Evolutionary conservation across 2,113 vertebrate species (phyloP).

Genomic region (Pelodiscus sinensis): DNA sequence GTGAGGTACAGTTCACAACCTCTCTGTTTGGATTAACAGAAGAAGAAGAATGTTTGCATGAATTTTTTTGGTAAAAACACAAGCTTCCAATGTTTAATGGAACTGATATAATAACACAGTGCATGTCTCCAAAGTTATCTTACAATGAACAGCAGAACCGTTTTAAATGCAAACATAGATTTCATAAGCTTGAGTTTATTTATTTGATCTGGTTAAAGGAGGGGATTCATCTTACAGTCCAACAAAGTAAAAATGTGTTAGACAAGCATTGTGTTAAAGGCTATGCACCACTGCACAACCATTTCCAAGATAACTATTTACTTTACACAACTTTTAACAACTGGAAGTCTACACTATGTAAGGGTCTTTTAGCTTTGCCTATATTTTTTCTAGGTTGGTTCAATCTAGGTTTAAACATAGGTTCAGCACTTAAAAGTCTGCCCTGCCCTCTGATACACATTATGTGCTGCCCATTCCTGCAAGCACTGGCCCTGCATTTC

Average conservation of each 20-base stretch:
- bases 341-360: neutral
- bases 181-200: constrained; percentile 52
- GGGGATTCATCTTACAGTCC: constrained; percentile 21
- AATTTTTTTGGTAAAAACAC: constrained; percentile 37
- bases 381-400: constrained; percentile 1
- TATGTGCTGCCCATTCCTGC: too few relatives aligned
- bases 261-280: neutral
- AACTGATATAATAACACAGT: constrained; percentile 69
- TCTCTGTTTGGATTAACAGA: constrained; percentile 35
- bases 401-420: constrained; percentile 19
- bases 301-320: constrained; percentile 2
- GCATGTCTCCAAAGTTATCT: constrained; percentile 59
- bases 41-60: constrained; percentile 53
- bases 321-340: neutral
- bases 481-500: too few relatives aligned
- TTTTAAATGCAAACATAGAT: constrained; percentile 54
- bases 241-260: neutral
- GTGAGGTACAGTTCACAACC: constrained; percentile 71
- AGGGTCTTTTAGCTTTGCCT: neutral
- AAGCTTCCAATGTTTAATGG: constrained; percentile 70
- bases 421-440: neutral
- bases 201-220: neutral
- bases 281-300: neutral
- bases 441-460: neutral
- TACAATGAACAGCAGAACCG: constrained; percentile 49